Percentiles rank a stretch among this genome's conserved stretches.
phyloP scores from a whole-genome alignment of 2,113 vertebrate genomes.

The Oplegnathus fasciatus region DNA sequence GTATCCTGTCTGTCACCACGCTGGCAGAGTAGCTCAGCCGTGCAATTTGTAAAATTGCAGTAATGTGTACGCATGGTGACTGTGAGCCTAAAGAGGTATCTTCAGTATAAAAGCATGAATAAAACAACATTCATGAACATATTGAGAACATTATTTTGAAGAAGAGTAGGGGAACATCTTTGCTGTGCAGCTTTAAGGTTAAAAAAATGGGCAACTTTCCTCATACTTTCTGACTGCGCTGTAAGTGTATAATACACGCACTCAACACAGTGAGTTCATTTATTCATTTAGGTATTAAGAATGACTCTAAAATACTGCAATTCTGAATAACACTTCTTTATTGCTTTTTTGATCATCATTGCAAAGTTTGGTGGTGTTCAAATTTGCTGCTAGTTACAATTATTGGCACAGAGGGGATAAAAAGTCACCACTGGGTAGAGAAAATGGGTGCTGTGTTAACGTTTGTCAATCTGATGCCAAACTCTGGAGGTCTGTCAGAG shows the following conservation, averaged over 20 bases:
- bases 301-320: background rate
- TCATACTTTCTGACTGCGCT: background rate
- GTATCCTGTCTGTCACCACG: constrained; percentile 60
- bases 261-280: background rate
- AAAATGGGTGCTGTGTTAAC: constrained; percentile 8
- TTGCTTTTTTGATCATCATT: background rate
- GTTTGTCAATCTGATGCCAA: background rate
- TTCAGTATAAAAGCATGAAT: constrained; percentile 8
- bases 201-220: background rate
- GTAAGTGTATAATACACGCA: background rate
- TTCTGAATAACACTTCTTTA: background rate
- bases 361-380: constrained; percentile 8
- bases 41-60: constrained; percentile 22
- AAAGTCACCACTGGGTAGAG: background rate
- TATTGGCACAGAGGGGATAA: background rate
- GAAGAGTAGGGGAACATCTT: background rate
- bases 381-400: background rate
- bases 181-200: background rate
- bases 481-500: constrained; percentile 32
- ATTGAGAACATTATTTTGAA: background rate
- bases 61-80: constrained; percentile 6
- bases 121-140: constrained; percentile 22
- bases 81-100: constrained; percentile 17
- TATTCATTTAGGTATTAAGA: background rate
- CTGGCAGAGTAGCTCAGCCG: constrained; percentile 45